Base-by-base conservation (phyloP, 2,113 vertebrate species). In the Spheniscus mendiculus region DNA sequence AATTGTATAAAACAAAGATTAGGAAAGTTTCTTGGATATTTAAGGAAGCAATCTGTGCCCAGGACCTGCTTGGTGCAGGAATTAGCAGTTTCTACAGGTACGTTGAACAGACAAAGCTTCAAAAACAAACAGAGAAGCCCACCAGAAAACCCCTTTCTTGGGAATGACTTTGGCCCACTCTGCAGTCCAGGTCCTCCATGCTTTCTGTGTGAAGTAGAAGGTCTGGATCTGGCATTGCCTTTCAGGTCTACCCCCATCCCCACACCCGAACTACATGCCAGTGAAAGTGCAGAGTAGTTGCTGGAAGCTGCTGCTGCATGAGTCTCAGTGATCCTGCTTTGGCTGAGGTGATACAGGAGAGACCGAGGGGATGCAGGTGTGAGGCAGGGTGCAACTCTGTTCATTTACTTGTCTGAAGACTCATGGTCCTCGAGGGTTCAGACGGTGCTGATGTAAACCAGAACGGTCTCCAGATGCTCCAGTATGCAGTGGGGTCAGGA, bases 211-310 rank as follows among this genome's bases (percentile, higher is more conserved):
- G 42, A 42, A 72, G 13, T 4, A 22, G 38, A 23, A 36, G 27
- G 38, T 22, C 47, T 47, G 66, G 65, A 63, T 63, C 49, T 40
- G 29, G 22, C 1, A 2, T 26, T 56, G 5, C 20, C 42, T n/a
- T 49, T 40, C 61, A 42, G n/a, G 44, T 44, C n/a, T 49, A 4
- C 10, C 22, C 6, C 47, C 21, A 4, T 11, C 26, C n/a, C 52
- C 29, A 8, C 14, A 10, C 27, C 29, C 40, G 6, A 11, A 0
- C 26, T 17, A 7, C 0, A 1, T 25, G 36, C 26, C 36, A 14
- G 32, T 15, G 27, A 18, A 38, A 53, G 22, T 7, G 26, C 38
- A 9, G 38, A 34, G 22, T 3, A 20, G 30, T 12, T 61, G 26
- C 21, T 61, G 49, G 25, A 38, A 25, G 56, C 22, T 32, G 50